Percentiles rank a stretch among this genome's conserved stretches.
Conservation (phyloP, 2,888 invertebrate species). For the Cantharis rustica region DNA sequence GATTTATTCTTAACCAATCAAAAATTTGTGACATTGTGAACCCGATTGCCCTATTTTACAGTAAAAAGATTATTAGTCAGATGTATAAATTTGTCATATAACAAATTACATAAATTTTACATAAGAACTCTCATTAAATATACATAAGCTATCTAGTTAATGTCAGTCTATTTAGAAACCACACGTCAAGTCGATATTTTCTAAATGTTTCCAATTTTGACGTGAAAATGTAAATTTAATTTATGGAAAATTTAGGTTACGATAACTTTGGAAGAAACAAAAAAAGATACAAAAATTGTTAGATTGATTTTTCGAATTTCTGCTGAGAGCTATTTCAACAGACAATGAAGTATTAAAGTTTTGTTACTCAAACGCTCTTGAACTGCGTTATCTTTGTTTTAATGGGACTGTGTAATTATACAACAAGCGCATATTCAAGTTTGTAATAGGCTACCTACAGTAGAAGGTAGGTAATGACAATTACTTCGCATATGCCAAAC, state of each 20-base stretch:
- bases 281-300: not conserved
- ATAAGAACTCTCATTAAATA: not conserved
- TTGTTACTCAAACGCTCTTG: not conserved
- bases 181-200: not conserved
- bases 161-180: not conserved
- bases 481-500: not conserved
- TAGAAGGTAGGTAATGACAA: not conserved
- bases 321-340: not conserved
- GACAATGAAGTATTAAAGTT: not conserved
- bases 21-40: not conserved
- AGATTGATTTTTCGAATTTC: not conserved
- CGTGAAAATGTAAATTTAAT: not conserved
- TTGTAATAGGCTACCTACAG: not conserved
- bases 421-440: not conserved
- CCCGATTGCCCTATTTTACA: not conserved
- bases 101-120: not conserved
- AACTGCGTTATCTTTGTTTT: not conserved
- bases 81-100: not conserved
- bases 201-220: not conserved
- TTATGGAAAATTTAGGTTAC: not conserved
- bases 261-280: not conserved
- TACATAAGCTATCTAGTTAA: not conserved
- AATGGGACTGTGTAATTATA: not conserved
- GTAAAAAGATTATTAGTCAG: not conserved
- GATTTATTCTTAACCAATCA: not conserved